Evolutionary conservation across 2,797 vertebrate genomes (phyloP), one percentile per base, ranked within the genome.

Genomic region (Amazona ochrocephala): DNA sequence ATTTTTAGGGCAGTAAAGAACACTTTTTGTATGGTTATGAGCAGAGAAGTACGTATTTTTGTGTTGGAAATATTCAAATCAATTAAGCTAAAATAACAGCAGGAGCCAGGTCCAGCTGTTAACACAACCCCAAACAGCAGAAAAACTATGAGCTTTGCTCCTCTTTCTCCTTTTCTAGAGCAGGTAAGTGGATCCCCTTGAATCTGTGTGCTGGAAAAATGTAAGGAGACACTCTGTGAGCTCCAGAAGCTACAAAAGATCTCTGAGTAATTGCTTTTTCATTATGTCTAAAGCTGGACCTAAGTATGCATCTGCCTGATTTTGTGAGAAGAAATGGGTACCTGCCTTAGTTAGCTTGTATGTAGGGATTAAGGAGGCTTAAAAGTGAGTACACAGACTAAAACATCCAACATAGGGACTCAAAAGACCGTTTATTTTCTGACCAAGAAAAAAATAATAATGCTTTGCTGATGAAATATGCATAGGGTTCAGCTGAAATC

Each of bases 381-480:
- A 65, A 88, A 88, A 44, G 37, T 1, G 9, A 95, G n/a, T 54
- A 73, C 66, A 65, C 65, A 87, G 53, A 75, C 86, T 94, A 95
- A 95, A 92, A 64, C 68, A 20, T 34, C 80, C 71, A 27, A 60
- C 10, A 87, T 29, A 80, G 61, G 80, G 87, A 88, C 78, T 87
- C 84, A 93, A 94, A 92, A 88, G 77, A 53, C 64, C 61, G 58
- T 91, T 89, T 66, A 83, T 90, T 95, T 97, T 95, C 75, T 89
- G 84, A 89, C 90, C 89, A 94, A 75, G 92, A 90, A 90, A 90
- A 90, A 91, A 96, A 92, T 81, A 95, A 92, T 79, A 84, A 93
- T 61, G 84, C 91, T 92, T 56, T 90, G 85, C 77, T 88, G 92
- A 48, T 89, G 94, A 90, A 96, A 95, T 60, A 77, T 83, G 91